Percentiles rank a stretch among this genome's conserved stretches.
phyloP scores from a whole-genome alignment of 1,140 invertebrate species.

The Heliothis subflexa region DNA sequence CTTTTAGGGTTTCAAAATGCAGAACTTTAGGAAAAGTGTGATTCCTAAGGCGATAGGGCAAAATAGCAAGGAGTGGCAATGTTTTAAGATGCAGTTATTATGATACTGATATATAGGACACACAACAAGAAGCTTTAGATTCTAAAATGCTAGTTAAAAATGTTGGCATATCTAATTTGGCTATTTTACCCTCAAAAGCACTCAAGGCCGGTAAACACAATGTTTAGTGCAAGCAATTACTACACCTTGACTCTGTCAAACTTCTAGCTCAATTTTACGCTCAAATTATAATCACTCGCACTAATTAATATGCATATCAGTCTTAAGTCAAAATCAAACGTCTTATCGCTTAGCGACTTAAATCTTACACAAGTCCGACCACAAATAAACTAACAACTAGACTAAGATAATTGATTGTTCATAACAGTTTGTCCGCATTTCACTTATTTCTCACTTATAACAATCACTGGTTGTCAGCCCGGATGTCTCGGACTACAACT shows the following conservation, averaged over 20 bases:
- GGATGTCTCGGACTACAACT: constrained; percentile 60
- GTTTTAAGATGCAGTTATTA: background rate
- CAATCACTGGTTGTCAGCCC: constrained; percentile 8
- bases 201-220: constrained; percentile 2
- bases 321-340: background rate
- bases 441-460: constrained; percentile 1
- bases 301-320: constrained; percentile 24
- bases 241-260: background rate
- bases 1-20: background rate
- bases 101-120: background rate
- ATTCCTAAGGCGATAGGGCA: constrained; percentile 2
- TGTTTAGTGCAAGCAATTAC: constrained; percentile 23
- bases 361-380: background rate
- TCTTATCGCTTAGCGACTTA: constrained; percentile 21
- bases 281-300: constrained; percentile 11
- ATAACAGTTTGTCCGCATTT: background rate
- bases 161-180: constrained; percentile 23
- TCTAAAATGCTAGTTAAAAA: background rate
- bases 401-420: constrained; percentile 30
- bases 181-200: constrained; percentile 15
- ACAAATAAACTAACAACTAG: background rate
- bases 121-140: background rate
- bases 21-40: background rate
- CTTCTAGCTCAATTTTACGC: background rate
- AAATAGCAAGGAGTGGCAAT: background rate